Conservation (phyloP, 2,113 vertebrate genomes). For the Campylorhamphus procurvoides region DNA sequence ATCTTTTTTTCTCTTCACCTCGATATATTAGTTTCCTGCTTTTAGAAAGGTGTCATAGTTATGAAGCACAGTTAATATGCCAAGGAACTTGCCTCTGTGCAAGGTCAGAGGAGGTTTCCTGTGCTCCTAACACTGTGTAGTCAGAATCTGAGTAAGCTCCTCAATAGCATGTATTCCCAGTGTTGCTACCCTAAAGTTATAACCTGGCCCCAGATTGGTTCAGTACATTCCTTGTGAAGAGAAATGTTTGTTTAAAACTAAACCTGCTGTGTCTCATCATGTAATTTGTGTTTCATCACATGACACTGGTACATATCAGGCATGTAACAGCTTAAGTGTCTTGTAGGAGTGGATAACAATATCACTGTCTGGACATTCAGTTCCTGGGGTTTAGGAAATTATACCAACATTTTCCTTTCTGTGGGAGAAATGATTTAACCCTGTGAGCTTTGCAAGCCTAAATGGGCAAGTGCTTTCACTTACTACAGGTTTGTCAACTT, state of each 20-base stretch:
- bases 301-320: background rate
- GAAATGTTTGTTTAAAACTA: background rate
- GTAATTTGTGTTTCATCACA: constrained; percentile 10
- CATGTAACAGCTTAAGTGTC: background rate
- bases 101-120: background rate
- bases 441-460: constrained; percentile 31
- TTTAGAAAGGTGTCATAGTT: background rate
- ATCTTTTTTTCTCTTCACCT: background rate
- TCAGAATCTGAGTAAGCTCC: background rate
- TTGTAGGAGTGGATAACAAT: background rate
- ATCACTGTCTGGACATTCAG: constrained; percentile 7
- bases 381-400: constrained; percentile 28
- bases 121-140: background rate
- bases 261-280: background rate
- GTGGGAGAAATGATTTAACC: constrained; percentile 8
- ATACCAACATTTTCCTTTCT: constrained; percentile 27
- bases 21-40: background rate
- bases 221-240: background rate
- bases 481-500: constrained; percentile 1
- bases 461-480: constrained; percentile 46
- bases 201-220: background rate
- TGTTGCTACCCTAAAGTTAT: background rate
- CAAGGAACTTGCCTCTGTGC: background rate
- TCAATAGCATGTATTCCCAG: background rate
- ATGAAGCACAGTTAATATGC: background rate